phyloP scores from a whole-genome alignment of 2,113 vertebrate genomes.

The Megaceryle torquata region DNA sequence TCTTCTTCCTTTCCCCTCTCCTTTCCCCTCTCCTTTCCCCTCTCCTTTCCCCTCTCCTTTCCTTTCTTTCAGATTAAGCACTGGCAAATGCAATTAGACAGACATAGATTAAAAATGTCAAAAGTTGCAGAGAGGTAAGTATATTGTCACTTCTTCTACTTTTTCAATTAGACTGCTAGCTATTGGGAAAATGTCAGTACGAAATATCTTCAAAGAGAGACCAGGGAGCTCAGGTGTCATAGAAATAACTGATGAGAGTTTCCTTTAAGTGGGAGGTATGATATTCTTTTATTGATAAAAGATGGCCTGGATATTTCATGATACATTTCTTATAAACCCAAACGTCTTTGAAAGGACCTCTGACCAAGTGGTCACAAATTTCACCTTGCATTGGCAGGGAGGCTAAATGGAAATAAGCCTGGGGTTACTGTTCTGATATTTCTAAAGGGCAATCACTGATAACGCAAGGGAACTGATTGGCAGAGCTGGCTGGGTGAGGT shows the following conservation, averaged over 20 bases:
- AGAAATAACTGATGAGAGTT: not conserved
- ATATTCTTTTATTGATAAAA: not conserved
- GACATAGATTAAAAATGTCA: constrained; percentile 99
- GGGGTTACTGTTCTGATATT: not conserved
- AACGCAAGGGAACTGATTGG: not conserved
- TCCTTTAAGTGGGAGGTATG: not conserved
- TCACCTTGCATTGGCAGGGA: not conserved
- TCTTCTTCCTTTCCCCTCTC: too few relatives aligned
- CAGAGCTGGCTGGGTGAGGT: not conserved
- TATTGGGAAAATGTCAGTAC: not conserved
- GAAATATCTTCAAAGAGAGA: not conserved
- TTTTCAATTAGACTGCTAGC: not conserved
- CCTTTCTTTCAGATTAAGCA: constrained; percentile 92
- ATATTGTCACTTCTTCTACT: not conserved
- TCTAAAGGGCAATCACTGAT: not conserved
- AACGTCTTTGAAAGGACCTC: not conserved
- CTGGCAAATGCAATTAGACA: constrained; percentile 97
- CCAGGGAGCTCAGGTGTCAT: not conserved
- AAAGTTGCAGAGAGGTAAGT: constrained; percentile 97
- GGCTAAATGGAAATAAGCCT: not conserved
- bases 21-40: too few relatives aligned
- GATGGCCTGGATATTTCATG: not conserved
- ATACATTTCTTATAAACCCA: not conserved
- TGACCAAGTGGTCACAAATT: not conserved
- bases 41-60: constrained; percentile 10